Base-by-base conservation (phyloP, 2,113 vertebrate genomes). In the Vulpes vulpes region DNA sequence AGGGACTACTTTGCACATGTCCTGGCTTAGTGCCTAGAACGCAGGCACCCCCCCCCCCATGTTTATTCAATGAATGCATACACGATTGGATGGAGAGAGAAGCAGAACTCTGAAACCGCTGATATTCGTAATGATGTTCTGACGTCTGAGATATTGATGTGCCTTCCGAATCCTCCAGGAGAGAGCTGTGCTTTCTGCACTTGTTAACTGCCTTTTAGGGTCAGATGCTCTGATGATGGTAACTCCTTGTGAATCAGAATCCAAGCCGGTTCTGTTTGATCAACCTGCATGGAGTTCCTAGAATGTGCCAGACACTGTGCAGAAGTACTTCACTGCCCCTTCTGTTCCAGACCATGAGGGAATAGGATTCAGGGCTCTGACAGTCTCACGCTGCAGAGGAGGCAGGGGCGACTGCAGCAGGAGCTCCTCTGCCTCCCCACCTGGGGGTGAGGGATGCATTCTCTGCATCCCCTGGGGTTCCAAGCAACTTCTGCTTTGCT, bases 401-500 rank as follows among this genome's bases (percentile, higher is more conserved):
- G 25, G 14, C 43, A 43, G 43, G 14, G 55, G 20, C 32, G 30
- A 59, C 69, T 55, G 27, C 3, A 15, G 82, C 11, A 49, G 89
- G 57, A 22, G 89, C 51, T 55, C 53, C 0, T 0, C 7, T 23
- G 55, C 51, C 27, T 20, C 62, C 32, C 43, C 43, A 43, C 43
- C 43, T 43, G 43, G 1, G 64, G 82, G 49, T 12, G 1, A 88
- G 78, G 12, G 62, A 78, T 23, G n/a, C 2, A 32, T 35, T 85
- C 43, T 57, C 67, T 32, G 78, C 30, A 51, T 55, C 64, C 35
- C 23, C 76, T 65, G 49, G 92, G 51, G 17, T 32, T 85, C 80
- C 7, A 2, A 88, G 73, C 51, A 83, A 80, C 92, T 92, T 67
- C 65, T 74, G 90, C 67, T 82, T 87, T 91, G 84, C 84, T 55